phyloP scores from a whole-genome alignment of 1,140 invertebrate species.

The Drosophila melanica region DNA sequence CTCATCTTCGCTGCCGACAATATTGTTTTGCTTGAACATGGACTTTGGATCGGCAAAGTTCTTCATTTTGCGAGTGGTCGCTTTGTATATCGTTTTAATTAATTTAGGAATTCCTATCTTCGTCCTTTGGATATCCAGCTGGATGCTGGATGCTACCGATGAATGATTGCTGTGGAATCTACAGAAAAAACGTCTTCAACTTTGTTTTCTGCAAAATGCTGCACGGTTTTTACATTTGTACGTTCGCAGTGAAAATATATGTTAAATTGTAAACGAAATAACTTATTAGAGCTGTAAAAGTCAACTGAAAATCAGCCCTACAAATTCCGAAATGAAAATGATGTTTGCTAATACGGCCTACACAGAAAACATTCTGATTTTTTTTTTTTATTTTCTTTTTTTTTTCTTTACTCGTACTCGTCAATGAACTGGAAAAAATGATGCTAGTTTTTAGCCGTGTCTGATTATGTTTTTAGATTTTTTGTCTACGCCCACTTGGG shows the following conservation, averaged over 20 bases:
- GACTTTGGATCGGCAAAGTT: no score
- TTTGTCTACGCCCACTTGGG: no score
- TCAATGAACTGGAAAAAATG: no score
- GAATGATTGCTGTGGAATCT: conserved; percentile 4
- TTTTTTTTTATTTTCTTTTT: neutral
- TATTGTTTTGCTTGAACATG: no score
- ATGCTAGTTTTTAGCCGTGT: no score
- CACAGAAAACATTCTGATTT: neutral
- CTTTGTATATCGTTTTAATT: neutral
- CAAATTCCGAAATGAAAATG: neutral
- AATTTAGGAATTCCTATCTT: neutral
- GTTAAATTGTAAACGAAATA: conserved; percentile 32
- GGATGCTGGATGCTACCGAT: neutral
- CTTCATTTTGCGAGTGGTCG: no score
- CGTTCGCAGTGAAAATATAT: conserved; percentile 16
- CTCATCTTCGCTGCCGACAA: no score
- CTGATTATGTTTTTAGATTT: no score
- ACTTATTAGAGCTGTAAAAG: conserved; percentile 26
- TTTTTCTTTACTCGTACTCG: neutral
- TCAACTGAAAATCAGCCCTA: conserved; percentile 15
- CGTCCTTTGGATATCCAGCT: neutral
- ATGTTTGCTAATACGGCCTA: neutral
- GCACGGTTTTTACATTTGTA: conserved; percentile 21
- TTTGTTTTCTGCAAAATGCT: neutral
- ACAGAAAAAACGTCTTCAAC: neutral